Evolutionary conservation across 2,113 vertebrate genomes (phyloP).

Genomic region (Ailuropoda melanoleuca): DNA sequence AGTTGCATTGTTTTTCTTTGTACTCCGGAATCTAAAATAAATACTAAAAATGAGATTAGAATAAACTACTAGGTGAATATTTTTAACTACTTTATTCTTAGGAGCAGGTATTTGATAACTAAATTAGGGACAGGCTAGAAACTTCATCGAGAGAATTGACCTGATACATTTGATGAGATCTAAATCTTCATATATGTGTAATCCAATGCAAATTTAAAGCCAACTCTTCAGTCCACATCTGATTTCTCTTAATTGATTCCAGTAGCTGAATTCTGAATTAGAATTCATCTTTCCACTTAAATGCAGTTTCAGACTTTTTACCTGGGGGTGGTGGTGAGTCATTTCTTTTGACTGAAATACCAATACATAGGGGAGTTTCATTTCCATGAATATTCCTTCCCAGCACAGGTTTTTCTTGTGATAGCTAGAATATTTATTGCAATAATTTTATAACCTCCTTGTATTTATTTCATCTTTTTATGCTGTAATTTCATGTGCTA

Average conservation of each 20-base stretch:
- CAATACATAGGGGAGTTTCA: slow-evolving; percentile 33
- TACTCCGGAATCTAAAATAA: slow-evolving; percentile 2
- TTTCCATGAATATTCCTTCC: slow-evolving; percentile 34
- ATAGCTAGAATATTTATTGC: slow-evolving; percentile 68
- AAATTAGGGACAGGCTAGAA: neutral
- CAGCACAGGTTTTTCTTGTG: slow-evolving; percentile 53
- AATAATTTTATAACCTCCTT: slow-evolving; percentile 71
- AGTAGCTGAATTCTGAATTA: slow-evolving; percentile 25
- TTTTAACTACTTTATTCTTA: neutral
- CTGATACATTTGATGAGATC: neutral
- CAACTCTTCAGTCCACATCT: neutral
- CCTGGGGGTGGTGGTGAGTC: neutral
- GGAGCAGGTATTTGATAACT: neutral
- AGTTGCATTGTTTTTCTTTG: neutral
- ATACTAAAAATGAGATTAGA: neutral
- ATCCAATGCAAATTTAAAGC: neutral
- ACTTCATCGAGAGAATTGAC: neutral
- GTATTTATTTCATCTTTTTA: slow-evolving; percentile 71
- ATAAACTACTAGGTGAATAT: neutral
- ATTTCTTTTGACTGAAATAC: slow-evolving; percentile 66
- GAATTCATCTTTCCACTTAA: slow-evolving; percentile 67
- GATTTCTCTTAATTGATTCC: neutral
- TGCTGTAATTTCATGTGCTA: slow-evolving; percentile 52
- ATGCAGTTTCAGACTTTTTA: slow-evolving; percentile 61
- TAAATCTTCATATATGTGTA: neutral